Conservation (phyloP, 2,888 invertebrate species). For the Pandemis cinnamomeana region DNA sequence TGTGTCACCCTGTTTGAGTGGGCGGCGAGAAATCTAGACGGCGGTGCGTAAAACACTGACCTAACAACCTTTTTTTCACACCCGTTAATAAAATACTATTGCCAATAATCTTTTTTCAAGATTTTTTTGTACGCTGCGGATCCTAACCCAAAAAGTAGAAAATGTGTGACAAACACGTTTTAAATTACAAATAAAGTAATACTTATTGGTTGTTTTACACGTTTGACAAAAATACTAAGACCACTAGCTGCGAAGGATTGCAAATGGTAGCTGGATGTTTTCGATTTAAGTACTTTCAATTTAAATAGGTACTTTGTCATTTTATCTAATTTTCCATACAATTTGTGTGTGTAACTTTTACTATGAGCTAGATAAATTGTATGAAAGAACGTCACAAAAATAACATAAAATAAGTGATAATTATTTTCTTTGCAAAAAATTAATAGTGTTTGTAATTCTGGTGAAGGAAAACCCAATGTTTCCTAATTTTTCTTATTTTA, state of each 20-base stretch:
- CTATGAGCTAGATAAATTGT: too few species aligned
- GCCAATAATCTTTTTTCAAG: neutral
- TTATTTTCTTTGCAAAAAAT: too few species aligned
- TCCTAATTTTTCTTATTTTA: too few species aligned
- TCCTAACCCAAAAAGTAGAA: neutral
- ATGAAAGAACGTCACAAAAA: too few species aligned
- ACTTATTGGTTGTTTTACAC: conserved; percentile 11
- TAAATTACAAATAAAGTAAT: neutral
- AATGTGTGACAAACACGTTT: conserved; percentile 7
- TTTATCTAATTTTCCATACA: too few species aligned
- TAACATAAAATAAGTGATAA: too few species aligned
- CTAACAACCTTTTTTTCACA: conserved; percentile 15
- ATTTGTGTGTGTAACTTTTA: too few species aligned
- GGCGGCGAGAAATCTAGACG: conserved; percentile 46
- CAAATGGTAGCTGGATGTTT: conserved; percentile 6
- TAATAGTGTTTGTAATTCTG: too few species aligned
- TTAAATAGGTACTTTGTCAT: too few species aligned
- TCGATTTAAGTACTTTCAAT: too few species aligned
- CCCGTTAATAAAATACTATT: neutral
- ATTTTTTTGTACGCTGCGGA: neutral
- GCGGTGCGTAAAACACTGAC: conserved; percentile 22
- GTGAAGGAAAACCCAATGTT: too few species aligned
- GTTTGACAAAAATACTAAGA: conserved; percentile 26
- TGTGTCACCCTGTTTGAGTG: conserved; percentile 44
- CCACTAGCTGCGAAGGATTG: conserved; percentile 30